Evolutionary conservation across 2,888 invertebrate genomes (phyloP).

Genomic region (Heliconius ethilla): DNA sequence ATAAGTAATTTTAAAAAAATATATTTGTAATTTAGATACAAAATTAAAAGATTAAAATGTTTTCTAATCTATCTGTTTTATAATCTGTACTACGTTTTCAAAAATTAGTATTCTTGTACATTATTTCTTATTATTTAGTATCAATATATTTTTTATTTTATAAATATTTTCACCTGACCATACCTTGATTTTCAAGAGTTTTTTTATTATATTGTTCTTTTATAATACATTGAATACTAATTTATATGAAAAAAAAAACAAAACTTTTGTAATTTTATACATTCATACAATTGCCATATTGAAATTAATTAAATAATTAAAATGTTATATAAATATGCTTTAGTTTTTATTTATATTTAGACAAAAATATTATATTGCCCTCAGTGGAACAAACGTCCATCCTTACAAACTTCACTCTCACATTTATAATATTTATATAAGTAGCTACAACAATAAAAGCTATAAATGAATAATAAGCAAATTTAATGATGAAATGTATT

Average conservation of each 20-base stretch:
- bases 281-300: conserved; percentile 60
- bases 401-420: too few relatives aligned
- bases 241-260: background rate
- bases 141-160: background rate
- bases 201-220: background rate
- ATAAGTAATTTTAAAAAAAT: background rate
- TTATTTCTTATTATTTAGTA: background rate
- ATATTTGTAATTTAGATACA: background rate
- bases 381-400: too few relatives aligned
- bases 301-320: conserved; percentile 41
- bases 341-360: conserved; percentile 13
- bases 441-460: background rate
- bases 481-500: conserved; percentile 38
- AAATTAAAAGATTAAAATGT: background rate
- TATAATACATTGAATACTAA: background rate
- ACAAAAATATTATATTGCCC: too few relatives aligned
- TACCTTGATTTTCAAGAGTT: background rate
- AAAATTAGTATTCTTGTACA: background rate
- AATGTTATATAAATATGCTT: conserved; percentile 37
- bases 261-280: conserved; percentile 50
- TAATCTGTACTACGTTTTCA: background rate
- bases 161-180: background rate
- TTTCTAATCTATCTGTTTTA: background rate
- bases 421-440: too few relatives aligned
- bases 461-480: background rate